These are phyloP conservation scores for Polypedilum vanderplanki DNA, from an alignment of 1,140 invertebrate species.

Conservation along the genomic window DNA sequence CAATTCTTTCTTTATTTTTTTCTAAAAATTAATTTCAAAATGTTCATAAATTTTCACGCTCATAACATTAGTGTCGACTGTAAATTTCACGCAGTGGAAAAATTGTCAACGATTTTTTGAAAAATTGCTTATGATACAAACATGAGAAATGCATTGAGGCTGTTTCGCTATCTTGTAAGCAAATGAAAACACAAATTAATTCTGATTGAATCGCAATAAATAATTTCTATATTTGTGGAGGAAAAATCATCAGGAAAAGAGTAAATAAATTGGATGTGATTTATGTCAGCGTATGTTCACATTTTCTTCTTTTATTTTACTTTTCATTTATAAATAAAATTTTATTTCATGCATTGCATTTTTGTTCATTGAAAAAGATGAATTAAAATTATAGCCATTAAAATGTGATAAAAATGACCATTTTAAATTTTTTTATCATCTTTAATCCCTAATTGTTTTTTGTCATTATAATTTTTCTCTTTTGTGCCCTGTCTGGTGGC, in stretches of 20 bases:
- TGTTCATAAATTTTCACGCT: slow-evolving; percentile 13
- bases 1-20: neutral
- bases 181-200: slow-evolving; percentile 7
- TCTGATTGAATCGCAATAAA: slow-evolving; percentile 22
- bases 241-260: neutral
- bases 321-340: neutral
- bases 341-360: too few species aligned
- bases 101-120: too few species aligned
- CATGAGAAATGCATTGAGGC: neutral
- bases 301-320: neutral
- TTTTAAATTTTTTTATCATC: too few species aligned
- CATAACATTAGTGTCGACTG: neutral
- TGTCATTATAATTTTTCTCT: too few species aligned
- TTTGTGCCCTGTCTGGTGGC: too few species aligned
- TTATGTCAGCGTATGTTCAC: neutral
- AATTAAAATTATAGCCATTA: too few species aligned
- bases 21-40: slow-evolving; percentile 8
- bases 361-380: too few species aligned
- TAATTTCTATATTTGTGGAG: neutral
- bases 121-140: neutral
- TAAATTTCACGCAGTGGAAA: too few species aligned
- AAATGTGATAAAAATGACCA: too few species aligned
- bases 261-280: neutral
- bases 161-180: neutral
- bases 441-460: too few species aligned